Percentiles rank a stretch among this genome's conserved stretches.
phyloP scores from a whole-genome alignment of 2,797 vertebrate genomes.

The Pteronotus mesoamericanus region DNA sequence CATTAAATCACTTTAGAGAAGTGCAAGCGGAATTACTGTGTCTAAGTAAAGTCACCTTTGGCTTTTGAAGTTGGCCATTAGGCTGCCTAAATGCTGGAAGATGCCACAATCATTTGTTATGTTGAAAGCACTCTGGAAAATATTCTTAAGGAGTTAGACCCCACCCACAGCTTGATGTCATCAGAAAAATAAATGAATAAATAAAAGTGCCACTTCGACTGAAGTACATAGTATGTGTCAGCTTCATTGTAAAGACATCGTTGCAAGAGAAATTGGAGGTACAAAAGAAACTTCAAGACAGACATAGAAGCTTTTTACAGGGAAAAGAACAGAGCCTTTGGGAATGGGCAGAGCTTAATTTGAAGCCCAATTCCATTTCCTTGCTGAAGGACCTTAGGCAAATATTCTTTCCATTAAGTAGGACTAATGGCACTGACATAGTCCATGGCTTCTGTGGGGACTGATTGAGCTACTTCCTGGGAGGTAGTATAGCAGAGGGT shows the following conservation, averaged over 20 bases:
- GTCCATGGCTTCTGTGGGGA: neutral
- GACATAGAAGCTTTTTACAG: neutral
- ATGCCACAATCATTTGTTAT: neutral
- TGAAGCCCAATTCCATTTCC: neutral
- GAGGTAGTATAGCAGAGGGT: neutral
- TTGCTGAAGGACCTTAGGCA: neutral
- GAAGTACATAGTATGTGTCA: neutral
- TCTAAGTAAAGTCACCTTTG: slow-evolving; percentile 42
- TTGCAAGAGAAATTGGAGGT: neutral
- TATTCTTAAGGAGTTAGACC: neutral
- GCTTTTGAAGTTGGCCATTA: neutral
- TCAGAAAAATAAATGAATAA: neutral
- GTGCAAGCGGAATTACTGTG: slow-evolving; percentile 1
- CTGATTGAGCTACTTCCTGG: neutral
- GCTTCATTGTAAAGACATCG: neutral
- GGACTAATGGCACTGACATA: neutral
- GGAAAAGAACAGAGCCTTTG: neutral
- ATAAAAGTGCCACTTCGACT: neutral
- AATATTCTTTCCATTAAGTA: neutral
- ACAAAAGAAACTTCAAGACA: neutral
- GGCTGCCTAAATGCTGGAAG: neutral
- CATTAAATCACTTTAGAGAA: slow-evolving; percentile 46
- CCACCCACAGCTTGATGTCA: neutral
- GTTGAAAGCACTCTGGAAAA: neutral
- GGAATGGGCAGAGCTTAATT: neutral